Conservation (phyloP, 2,113 vertebrate species). For the Calyptomena viridis region DNA sequence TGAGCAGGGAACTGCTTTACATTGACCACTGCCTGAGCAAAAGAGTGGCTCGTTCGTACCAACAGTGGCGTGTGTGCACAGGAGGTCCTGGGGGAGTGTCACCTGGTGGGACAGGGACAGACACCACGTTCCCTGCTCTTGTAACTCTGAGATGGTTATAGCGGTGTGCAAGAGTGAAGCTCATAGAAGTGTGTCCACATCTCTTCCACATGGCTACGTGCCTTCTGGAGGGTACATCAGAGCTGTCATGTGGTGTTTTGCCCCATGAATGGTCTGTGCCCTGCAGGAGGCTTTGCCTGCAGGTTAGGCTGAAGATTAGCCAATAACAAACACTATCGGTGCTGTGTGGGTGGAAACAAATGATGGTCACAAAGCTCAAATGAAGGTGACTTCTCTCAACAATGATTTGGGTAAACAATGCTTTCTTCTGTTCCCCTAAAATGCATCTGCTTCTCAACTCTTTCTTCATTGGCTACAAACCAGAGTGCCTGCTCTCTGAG, state of each 20-base stretch:
- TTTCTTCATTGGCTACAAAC: background rate
- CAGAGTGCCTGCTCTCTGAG: rapidly evolving
- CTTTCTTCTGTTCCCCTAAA: background rate
- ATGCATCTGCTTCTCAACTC: background rate
- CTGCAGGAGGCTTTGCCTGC: background rate
- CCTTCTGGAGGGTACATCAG: rapidly evolving
- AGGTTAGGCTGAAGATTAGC: background rate
- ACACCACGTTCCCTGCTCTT: background rate
- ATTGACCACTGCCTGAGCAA: rapidly evolving
- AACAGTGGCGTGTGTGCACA: rapidly evolving
- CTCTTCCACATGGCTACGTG: rapidly evolving
- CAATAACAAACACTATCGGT: rapidly evolving
- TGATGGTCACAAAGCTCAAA: background rate
- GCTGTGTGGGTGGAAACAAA: background rate
- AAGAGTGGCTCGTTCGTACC: rapidly evolving
- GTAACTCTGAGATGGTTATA: background rate
- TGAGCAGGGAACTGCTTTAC: background rate
- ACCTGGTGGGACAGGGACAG: rapidly evolving
- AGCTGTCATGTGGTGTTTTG: background rate
- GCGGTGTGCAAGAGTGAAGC: background rate
- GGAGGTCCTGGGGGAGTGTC: rapidly evolving
- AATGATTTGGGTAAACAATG: rapidly evolving
- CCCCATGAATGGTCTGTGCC: rapidly evolving
- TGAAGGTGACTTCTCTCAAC: background rate
- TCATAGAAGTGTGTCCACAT: rapidly evolving